Evolutionary conservation across 2,888 invertebrate genomes (phyloP).

Genomic region (Acrocyrtus sp.): DNA sequence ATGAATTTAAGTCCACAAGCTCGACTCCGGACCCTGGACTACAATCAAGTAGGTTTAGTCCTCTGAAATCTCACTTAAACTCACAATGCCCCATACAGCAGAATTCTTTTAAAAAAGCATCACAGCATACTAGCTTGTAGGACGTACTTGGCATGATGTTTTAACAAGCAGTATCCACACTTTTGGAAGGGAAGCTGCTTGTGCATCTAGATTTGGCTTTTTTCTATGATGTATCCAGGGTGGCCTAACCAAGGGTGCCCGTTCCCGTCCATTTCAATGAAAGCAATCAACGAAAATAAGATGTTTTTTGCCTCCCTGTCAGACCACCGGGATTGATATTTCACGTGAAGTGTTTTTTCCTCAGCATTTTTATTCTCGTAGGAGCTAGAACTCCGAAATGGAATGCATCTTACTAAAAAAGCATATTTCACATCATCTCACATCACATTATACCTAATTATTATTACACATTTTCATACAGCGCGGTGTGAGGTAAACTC

Average conservation of each 20-base stretch:
- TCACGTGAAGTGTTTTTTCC: conserved; percentile 31
- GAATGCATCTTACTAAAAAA: too few relatives aligned
- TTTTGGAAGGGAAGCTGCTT: too few relatives aligned
- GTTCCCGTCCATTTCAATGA: conserved; percentile 35
- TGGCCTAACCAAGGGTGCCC: conserved; percentile 46
- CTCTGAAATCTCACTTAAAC: background rate
- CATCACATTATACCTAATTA: too few relatives aligned
- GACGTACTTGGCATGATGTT: too few relatives aligned
- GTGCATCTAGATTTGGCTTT: too few relatives aligned
- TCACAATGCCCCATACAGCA: background rate
- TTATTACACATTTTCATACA: too few relatives aligned
- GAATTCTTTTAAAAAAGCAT: too few relatives aligned
- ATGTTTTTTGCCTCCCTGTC: conserved; percentile 51
- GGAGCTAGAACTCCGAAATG: conserved; percentile 15
- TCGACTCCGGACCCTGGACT: conserved; percentile 54
- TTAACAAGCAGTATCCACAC: too few relatives aligned
- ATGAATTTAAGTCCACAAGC: conserved; percentile 53
- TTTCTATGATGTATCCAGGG: too few relatives aligned
- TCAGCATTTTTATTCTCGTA: background rate
- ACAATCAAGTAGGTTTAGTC: conserved; percentile 49
- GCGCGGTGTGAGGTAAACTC: too few relatives aligned
- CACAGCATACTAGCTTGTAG: too few relatives aligned
- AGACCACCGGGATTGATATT: conserved; percentile 53
- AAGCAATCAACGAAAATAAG: conserved; percentile 50
- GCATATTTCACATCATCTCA: too few relatives aligned